A percentile compares a stretch with the other conserved stretches of the same genome.
These are phyloP conservation scores for Fregetta grallaria DNA, from an alignment of 2,113 vertebrate species.

Conservation along the genomic window DNA sequence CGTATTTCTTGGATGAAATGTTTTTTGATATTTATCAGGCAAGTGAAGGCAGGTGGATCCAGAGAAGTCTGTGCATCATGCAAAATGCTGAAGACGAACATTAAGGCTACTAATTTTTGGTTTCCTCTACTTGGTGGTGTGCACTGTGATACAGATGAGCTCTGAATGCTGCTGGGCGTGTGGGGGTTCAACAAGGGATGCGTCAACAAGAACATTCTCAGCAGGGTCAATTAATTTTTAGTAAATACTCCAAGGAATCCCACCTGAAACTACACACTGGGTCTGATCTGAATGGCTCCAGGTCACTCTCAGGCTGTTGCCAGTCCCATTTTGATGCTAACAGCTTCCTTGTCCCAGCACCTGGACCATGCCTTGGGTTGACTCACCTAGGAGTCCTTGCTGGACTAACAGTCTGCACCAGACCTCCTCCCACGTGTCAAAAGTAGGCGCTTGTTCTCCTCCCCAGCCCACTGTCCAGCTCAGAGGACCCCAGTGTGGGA, in stretches of 20 bases:
- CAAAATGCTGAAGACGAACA: neutral
- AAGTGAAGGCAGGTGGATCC: neutral
- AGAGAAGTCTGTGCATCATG: neutral
- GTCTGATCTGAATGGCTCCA: neutral
- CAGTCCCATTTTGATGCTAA: neutral
- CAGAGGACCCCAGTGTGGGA: neutral
- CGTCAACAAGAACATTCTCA: neutral
- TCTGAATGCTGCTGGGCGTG: neutral
- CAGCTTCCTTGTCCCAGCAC: neutral
- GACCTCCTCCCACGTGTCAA: neutral
- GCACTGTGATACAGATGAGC: neutral
- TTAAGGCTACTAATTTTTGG: neutral
- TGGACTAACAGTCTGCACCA: neutral
- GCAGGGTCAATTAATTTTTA: neutral
- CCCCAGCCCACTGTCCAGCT: neutral
- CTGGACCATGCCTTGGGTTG: neutral
- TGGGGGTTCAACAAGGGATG: neutral
- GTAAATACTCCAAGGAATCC: neutral
- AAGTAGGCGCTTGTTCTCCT: neutral
- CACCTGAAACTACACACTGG: neutral
- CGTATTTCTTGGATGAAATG: neutral
- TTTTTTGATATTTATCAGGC: neutral
- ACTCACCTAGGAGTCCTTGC: neutral
- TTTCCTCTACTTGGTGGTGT: neutral
- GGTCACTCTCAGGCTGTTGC: neutral